Evolutionary conservation across 2,888 invertebrate genomes (phyloP), one percentile per base, ranked within the genome.

Genomic region (Caenorhabditis imperialis): DNA sequence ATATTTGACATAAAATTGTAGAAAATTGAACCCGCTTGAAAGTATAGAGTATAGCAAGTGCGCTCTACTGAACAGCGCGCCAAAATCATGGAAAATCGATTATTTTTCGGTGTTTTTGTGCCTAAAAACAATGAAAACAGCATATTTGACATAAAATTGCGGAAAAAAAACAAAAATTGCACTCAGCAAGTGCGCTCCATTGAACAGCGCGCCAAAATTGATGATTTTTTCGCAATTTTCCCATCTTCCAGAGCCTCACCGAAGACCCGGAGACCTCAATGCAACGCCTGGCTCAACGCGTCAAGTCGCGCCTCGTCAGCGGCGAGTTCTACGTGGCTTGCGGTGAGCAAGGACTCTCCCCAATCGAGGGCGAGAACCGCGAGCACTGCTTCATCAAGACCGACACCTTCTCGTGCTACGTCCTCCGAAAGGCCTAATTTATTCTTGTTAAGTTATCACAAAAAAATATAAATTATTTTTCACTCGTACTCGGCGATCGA

Each of bases 241-340:
- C 3, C 27, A 30, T 22, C 18, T 57, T 75, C 27, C 61, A 79
- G 79, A 70, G 74, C 37, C 30, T 79, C 54, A 72, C 76, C 35
- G 58, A 70, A 3, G 79, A 79, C 6, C 71, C 79, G 14, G 76
- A 79, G 48, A 38, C 71, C 3, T 79, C 79, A 4, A 79, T 77
- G 79, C 70, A 75, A 47, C 58, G 70, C 35, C 62, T 79, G 18
- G 76, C 79, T 5, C 63, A 61, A 23, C 65, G 61, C n/a, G 76
- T 79, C 37, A 72, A 75, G 33, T 62, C 70, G n/a, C 75, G 78
- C 18, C 74, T 76, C 6, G 67, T 76, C 25, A 75, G 75, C 45
- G 79, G 76, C 8, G 76, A 79, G 50, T 79, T 76, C 74, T 79
- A 79, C 67, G 79, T 79, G 18, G 79, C 79, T 23, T 79, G 79